Evolutionary conservation across 2,888 invertebrate species (phyloP).

Genomic region (Mythimna impura): DNA sequence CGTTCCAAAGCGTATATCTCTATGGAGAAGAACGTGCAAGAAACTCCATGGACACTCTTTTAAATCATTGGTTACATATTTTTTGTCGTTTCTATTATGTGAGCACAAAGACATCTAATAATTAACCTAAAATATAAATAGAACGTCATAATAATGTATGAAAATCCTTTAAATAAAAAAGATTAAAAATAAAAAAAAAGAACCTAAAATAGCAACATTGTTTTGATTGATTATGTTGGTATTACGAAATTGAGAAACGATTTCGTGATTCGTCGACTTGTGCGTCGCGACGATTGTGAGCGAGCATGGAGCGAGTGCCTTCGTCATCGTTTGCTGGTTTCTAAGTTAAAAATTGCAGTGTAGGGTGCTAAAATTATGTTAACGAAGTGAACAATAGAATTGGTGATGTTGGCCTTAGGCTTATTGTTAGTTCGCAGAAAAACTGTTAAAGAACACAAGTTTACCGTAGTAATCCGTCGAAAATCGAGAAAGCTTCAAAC

Average conservation of each 20-base stretch:
- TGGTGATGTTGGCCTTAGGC: constrained; percentile 89
- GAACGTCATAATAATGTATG: too few species aligned
- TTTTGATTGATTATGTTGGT: constrained; percentile 46
- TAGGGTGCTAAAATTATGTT: constrained; percentile 82
- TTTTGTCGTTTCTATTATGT: too few species aligned
- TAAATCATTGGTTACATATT: too few species aligned
- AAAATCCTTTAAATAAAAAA: too few species aligned
- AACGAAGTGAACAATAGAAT: constrained; percentile 84
- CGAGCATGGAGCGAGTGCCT: constrained; percentile 68
- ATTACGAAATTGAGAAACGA: constrained; percentile 35
- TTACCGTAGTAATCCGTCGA: constrained; percentile 92
- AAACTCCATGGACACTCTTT: too few species aligned
- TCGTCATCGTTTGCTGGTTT: constrained; percentile 82
- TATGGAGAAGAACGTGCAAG: too few species aligned
- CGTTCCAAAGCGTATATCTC: too few species aligned
- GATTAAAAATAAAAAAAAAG: too few species aligned
- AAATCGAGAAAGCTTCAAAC: constrained; percentile 97
- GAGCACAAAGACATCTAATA: too few species aligned
- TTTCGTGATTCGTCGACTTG: constrained; percentile 26
- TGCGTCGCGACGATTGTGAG: constrained; percentile 49
- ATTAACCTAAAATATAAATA: too few species aligned
- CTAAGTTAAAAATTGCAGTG: constrained; percentile 72
- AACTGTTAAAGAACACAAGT: constrained; percentile 84
- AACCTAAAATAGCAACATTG: constrained; percentile 40
- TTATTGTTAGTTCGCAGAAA: constrained; percentile 85